Evolutionary conservation across 1,140 invertebrate genomes (phyloP).

Genomic region (Portunus trituberculatus): DNA sequence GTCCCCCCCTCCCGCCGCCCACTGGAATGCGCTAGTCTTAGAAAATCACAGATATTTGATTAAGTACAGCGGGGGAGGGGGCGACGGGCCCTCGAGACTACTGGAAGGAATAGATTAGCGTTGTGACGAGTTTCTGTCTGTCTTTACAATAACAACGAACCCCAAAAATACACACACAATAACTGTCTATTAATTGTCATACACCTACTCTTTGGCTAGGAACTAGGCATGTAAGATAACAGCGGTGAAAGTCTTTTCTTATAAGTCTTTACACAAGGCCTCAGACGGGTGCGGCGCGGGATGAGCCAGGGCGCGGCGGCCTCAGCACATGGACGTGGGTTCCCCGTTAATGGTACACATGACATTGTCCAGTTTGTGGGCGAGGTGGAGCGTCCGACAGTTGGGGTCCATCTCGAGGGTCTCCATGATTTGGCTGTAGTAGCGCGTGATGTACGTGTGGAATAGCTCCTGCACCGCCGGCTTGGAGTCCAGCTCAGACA

Average conservation of each 20-base stretch:
- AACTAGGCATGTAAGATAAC: slow-evolving; percentile 74
- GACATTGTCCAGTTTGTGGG: slow-evolving; percentile 78
- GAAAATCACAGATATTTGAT: slow-evolving; percentile 75
- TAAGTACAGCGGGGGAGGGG: slow-evolving; percentile 68
- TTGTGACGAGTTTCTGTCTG: slow-evolving; percentile 54
- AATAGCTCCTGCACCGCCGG: slow-evolving; percentile 95
- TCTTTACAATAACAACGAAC: slow-evolving; percentile 70
- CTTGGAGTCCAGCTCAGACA: slow-evolving; percentile 93
- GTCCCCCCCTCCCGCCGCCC: neutral
- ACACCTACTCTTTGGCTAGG: slow-evolving; percentile 77
- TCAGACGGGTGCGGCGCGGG: slow-evolving; percentile 59
- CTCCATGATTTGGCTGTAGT: slow-evolving; percentile 92
- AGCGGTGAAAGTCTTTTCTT: slow-evolving; percentile 34
- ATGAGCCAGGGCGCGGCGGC: neutral
- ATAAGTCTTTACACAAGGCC: slow-evolving; percentile 66
- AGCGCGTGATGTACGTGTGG: slow-evolving; percentile 96
- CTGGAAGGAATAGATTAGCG: slow-evolving; percentile 75
- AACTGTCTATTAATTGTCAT: slow-evolving; percentile 65
- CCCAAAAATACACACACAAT: slow-evolving; percentile 50
- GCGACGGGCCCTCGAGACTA: slow-evolving; percentile 37
- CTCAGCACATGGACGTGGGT: slow-evolving; percentile 77
- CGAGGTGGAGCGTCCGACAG: slow-evolving; percentile 76
- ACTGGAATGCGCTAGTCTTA: slow-evolving; percentile 73
- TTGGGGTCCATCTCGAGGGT: slow-evolving; percentile 84
- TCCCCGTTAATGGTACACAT: slow-evolving; percentile 77